Percentiles rank a stretch among this genome's conserved stretches.
Conservation (phyloP, 92 coral and sea anemone species). For the Zoanthus sociatus region DNA sequence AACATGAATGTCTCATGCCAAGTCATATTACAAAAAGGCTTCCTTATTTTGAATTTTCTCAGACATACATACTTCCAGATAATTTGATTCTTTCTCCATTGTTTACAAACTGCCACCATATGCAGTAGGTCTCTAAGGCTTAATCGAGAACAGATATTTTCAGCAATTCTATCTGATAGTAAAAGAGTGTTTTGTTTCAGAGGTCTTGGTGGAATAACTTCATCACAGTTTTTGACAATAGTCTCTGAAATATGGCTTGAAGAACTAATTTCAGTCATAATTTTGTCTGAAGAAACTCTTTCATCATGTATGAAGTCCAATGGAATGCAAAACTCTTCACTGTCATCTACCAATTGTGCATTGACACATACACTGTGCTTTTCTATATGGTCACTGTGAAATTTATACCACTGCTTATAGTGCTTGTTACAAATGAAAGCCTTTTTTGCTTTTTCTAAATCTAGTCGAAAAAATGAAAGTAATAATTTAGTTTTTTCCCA, state of each 20-base stretch:
- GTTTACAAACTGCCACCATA: constrained; percentile 9
- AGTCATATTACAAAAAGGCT: constrained; percentile 9
- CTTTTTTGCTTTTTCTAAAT: background rate
- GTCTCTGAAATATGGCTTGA: background rate
- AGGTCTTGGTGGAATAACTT: background rate
- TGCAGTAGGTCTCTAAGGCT: background rate
- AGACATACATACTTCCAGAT: constrained; percentile 19
- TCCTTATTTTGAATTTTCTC: constrained; percentile 1
- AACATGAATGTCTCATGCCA: constrained; percentile 22
- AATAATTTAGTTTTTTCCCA: background rate
- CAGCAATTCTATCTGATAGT: constrained; percentile 14
- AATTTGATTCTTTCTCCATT: constrained; percentile 8
- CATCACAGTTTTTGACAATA: background rate
- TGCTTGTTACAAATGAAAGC: background rate
- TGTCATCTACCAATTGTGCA: constrained; percentile 4
- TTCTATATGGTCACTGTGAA: background rate
- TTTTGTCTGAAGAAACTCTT: background rate
- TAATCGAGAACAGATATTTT: background rate
- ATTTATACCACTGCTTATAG: background rate
- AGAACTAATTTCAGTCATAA: constrained; percentile 15
- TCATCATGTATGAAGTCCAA: background rate
- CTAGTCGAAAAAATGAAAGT: background rate
- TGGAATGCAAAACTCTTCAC: background rate
- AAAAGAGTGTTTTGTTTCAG: background rate
- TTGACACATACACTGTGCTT: background rate